These are phyloP conservation scores for Ptiloglossa arizonensis DNA, from an alignment of 1,140 invertebrate genomes.

Conservation along the genomic window DNA sequence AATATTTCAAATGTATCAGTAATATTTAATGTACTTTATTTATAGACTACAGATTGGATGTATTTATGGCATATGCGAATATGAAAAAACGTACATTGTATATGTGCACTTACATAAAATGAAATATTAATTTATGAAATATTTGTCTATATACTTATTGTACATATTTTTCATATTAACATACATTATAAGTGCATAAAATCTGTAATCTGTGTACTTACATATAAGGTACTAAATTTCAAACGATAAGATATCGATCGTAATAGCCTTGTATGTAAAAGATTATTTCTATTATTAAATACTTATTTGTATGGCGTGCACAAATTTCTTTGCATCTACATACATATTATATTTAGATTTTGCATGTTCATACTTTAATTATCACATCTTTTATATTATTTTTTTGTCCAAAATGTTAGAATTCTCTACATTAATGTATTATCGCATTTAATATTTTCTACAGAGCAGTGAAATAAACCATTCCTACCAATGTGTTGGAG, in stretches of 20 bases:
- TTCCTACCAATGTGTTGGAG: constrained; percentile 23
- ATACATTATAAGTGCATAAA: too few species aligned
- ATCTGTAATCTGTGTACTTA: too few species aligned
- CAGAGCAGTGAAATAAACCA: constrained; percentile 33
- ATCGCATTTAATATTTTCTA: constrained; percentile 70
- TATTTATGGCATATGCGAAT: too few species aligned
- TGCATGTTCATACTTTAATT: neutral
- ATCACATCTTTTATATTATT: neutral
- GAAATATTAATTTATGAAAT: neutral
- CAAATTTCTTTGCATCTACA: neutral
- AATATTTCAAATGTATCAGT: too few species aligned
- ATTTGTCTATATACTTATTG: too few species aligned
- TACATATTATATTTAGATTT: neutral
- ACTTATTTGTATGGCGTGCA: neutral
- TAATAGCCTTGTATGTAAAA: neutral
- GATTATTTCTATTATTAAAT: neutral
- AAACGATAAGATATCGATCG: too few species aligned
- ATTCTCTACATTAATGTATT: constrained; percentile 68
- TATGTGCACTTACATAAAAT: neutral
- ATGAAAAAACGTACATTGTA: too few species aligned
- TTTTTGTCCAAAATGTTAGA: neutral
- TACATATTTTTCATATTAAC: too few species aligned
- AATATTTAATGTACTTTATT: neutral
- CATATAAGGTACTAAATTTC: neutral
- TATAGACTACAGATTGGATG: too few species aligned